Evolutionary conservation across 2,888 invertebrate species (phyloP).

Genomic region (Diarsia brunnea): DNA sequence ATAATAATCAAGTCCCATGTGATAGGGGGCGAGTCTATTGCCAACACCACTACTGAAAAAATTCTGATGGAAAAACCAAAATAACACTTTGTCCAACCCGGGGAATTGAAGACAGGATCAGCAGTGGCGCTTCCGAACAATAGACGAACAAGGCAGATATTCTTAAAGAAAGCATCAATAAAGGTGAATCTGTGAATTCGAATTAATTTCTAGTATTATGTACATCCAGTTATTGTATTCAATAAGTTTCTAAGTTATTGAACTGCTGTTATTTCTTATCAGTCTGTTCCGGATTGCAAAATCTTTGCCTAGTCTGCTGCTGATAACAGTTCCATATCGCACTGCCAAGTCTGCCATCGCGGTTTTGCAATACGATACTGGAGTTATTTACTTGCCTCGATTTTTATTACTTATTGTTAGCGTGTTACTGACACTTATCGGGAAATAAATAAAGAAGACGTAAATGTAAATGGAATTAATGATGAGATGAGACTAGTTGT

Average conservation of each 20-base stretch:
- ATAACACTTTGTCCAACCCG: too few relatives aligned
- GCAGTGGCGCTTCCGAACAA: too few relatives aligned
- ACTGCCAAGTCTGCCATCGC: constrained; percentile 24
- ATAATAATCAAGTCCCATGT: too few relatives aligned
- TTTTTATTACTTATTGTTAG: constrained; percentile 12
- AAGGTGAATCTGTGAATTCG: constrained; percentile 15
- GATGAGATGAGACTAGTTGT: neutral
- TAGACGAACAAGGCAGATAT: neutral
- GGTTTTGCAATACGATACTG: constrained; percentile 8
- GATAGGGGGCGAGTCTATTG: too few relatives aligned
- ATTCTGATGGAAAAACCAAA: too few relatives aligned
- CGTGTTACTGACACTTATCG: neutral
- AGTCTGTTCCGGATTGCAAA: constrained; percentile 56
- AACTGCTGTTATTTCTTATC: constrained; percentile 45
- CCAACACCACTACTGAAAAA: too few relatives aligned
- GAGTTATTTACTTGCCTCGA: constrained; percentile 19
- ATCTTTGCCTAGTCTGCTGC: constrained; percentile 43
- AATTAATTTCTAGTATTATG: neutral
- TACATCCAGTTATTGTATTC: neutral
- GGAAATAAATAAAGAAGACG: constrained; percentile 12
- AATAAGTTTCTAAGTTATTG: constrained; percentile 43
- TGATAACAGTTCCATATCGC: constrained; percentile 48
- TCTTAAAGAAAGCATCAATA: constrained; percentile 22
- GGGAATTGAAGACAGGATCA: too few relatives aligned
- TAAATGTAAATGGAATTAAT: neutral